Conservation (phyloP, 2,888 invertebrate species). For the Tanypteryx hageni region DNA sequence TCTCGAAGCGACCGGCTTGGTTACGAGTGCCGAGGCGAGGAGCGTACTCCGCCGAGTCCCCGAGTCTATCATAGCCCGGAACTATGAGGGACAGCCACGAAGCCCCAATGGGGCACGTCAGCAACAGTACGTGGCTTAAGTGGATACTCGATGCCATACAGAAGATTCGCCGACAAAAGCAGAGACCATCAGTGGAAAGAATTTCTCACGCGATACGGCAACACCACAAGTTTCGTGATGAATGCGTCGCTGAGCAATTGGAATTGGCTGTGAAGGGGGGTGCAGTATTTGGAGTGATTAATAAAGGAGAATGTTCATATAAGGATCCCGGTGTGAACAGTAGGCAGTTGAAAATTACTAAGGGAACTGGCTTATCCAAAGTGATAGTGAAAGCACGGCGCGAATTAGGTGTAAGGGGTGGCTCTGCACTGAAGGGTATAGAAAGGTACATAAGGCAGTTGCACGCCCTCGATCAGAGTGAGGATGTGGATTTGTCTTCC, state of each 20-base stretch:
- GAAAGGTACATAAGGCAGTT: constrained; percentile 90
- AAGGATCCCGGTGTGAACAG: constrained; percentile 88
- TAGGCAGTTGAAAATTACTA: constrained; percentile 79
- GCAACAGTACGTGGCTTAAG: constrained; percentile 81
- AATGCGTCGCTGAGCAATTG: constrained; percentile 91
- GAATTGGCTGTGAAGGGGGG: constrained; percentile 92
- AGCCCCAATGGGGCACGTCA: constrained; percentile 60
- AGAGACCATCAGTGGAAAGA: constrained; percentile 94
- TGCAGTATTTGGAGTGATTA: constrained; percentile 91
- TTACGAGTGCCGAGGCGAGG: background rate
- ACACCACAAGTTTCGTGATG: constrained; percentile 89
- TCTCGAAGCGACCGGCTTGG: constrained; percentile 34
- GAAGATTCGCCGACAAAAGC: constrained; percentile 96
- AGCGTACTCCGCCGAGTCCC: constrained; percentile 13
- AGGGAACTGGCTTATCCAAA: constrained; percentile 86
- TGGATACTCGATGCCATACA: constrained; percentile 95
- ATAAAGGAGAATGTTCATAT: constrained; percentile 94
- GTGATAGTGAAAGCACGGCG: constrained; percentile 89
- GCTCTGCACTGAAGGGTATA: constrained; percentile 86
- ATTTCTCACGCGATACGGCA: constrained; percentile 95
- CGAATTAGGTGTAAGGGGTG: constrained; percentile 91
- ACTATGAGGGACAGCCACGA: constrained; percentile 59
- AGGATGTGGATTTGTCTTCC: constrained; percentile 85
- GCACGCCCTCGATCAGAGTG: constrained; percentile 85
- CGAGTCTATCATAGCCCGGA: background rate